These are phyloP conservation scores for Contarinia nasturtii DNA, from an alignment of 1,140 invertebrate species.

Conservation along the genomic window DNA sequence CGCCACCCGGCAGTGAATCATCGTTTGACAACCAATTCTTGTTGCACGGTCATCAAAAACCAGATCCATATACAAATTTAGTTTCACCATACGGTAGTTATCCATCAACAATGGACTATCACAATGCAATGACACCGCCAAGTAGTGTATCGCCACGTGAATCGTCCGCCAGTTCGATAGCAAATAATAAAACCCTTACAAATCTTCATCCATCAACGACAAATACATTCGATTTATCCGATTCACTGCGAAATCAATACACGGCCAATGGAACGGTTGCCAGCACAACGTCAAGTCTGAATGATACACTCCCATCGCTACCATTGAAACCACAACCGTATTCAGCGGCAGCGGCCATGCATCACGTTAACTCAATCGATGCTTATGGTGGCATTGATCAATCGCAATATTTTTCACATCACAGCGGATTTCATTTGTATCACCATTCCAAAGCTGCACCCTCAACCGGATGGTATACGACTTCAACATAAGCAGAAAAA, in stretches of 20 bases:
- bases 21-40: constrained; percentile 57
- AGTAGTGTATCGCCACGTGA: constrained; percentile 85
- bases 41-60: constrained; percentile 31
- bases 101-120: constrained; percentile 47
- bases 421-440: constrained; percentile 73
- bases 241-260: constrained; percentile 20
- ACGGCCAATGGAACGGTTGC: constrained; percentile 23
- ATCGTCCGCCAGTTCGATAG: constrained; percentile 11
- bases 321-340: constrained; percentile 83
- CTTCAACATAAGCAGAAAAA: constrained; percentile 42
- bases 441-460: constrained; percentile 47
- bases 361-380: constrained; percentile 32
- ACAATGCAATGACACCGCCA: constrained; percentile 87
- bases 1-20: constrained; percentile 68
- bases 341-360: constrained; percentile 34
- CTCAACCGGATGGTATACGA: constrained; percentile 52
- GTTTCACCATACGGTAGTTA: constrained; percentile 45
- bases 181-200: constrained; percentile 45
- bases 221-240: constrained; percentile 24
- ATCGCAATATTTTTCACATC: constrained; percentile 64
- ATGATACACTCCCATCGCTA: constrained; percentile 37
- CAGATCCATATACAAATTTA: constrained; percentile 35
- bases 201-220: constrained; percentile 20
- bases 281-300: constrained; percentile 18
- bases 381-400: constrained; percentile 45